Percentiles rank a stretch among this genome's conserved stretches.
Evolutionary conservation across 2,113 vertebrate species (phyloP).

Genomic region (Glaucidium brasilianum): DNA sequence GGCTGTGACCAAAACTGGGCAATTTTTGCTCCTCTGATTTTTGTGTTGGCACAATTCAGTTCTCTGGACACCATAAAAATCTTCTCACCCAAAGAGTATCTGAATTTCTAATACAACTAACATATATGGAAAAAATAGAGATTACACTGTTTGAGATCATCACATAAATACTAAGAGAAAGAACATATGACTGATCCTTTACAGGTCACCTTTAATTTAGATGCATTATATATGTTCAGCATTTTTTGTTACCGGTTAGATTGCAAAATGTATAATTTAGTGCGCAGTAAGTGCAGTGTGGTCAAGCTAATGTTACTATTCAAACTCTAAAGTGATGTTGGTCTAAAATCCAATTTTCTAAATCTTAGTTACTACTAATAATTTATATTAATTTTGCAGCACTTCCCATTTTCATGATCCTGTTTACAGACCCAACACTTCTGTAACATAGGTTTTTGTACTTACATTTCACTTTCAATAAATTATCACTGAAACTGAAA

Average conservation of each 20-base stretch:
- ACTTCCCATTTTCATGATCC: not conserved
- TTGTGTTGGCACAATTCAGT: not conserved
- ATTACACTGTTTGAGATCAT: not conserved
- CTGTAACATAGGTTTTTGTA: not conserved
- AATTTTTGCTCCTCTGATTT: not conserved
- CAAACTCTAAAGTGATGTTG: not conserved
- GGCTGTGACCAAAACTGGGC: not conserved
- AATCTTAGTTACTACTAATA: not conserved
- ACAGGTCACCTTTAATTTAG: constrained; percentile 51
- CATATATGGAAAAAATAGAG: not conserved
- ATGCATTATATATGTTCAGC: constrained; percentile 29
- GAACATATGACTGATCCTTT: not conserved
- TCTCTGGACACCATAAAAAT: not conserved
- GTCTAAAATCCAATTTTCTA: not conserved
- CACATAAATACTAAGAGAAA: not conserved
- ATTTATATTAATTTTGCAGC: not conserved
- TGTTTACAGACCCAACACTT: not conserved
- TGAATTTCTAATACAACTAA: not conserved
- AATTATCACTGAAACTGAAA: not conserved
- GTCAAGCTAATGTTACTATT: constrained; percentile 19
- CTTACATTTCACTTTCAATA: not conserved
- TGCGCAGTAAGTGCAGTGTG: constrained; percentile 21
- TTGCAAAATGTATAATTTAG: constrained; percentile 8
- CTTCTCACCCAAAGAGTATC: not conserved
- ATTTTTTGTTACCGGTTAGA: constrained; percentile 40